Conservation (phyloP, 2,797 vertebrate species). For the Huso huso region DNA sequence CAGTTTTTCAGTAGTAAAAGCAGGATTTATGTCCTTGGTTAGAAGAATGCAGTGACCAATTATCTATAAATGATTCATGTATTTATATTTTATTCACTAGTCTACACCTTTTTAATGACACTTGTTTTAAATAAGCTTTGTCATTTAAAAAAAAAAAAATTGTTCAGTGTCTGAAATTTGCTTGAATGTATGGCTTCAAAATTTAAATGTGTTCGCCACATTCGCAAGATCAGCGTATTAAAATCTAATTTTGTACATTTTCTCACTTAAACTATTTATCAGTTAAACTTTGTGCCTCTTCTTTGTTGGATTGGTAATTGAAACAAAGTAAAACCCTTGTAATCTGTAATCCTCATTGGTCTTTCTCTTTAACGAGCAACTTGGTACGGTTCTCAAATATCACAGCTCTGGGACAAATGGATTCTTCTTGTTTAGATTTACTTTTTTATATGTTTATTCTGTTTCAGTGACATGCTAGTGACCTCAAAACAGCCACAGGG, state of each 20-base stretch:
- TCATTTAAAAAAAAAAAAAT: constrained; percentile 18
- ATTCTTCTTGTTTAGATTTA: too few species aligned
- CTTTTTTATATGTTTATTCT: too few species aligned
- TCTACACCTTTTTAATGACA: constrained; percentile 27
- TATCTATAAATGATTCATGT: constrained; percentile 28
- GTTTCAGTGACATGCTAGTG: too few species aligned
- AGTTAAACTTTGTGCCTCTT: too few species aligned
- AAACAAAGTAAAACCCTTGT: too few species aligned
- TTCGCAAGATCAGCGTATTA: constrained; percentile 15
- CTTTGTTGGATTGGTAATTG: too few species aligned
- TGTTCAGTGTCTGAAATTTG: constrained; percentile 33
- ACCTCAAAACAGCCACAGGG: too few species aligned
- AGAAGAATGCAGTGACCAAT: constrained; percentile 13
- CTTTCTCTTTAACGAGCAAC: too few species aligned
- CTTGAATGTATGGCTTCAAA: constrained; percentile 13
- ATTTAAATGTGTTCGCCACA: constrained; percentile 14
- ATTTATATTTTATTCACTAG: constrained; percentile 20
- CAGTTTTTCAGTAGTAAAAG: constrained; percentile 1
- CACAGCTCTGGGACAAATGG: too few species aligned
- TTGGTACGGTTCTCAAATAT: too few species aligned
- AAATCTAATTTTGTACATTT: constrained; percentile 29
- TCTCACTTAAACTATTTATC: constrained; percentile 15
- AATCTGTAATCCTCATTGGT: too few species aligned
- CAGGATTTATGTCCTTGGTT: constrained; percentile 4
- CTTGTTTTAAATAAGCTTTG: constrained; percentile 16